Conservation (phyloP, 2,797 vertebrate species). For the Oreortyx pictus region DNA sequence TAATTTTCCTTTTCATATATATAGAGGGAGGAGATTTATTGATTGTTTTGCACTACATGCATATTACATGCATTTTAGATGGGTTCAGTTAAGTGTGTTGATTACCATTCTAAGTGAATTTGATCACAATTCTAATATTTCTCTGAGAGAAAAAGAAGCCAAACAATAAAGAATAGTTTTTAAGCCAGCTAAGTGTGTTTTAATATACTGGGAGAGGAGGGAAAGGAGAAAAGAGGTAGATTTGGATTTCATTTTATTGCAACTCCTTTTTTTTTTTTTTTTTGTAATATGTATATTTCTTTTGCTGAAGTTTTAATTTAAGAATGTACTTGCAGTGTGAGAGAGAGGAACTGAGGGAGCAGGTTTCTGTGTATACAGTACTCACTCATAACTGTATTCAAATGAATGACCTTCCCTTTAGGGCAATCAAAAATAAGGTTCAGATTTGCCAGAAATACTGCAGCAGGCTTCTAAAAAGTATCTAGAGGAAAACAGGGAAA, state of each 20-base stretch:
- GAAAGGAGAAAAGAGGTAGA: background rate
- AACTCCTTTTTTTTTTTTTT: background rate
- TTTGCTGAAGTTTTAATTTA: background rate
- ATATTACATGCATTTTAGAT: accelerated
- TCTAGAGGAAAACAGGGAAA: background rate
- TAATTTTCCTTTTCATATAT: background rate
- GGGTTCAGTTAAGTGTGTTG: background rate
- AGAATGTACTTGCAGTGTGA: background rate
- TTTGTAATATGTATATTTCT: background rate
- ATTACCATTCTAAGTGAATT: background rate
- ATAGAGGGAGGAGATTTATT: background rate
- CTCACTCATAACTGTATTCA: background rate
- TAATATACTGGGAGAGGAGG: background rate
- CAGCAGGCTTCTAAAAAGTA: background rate
- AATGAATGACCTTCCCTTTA: background rate
- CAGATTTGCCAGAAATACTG: background rate
- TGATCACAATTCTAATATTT: background rate
- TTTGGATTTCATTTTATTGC: background rate
- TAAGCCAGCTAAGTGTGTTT: background rate
- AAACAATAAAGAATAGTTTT: background rate
- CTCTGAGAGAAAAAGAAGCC: background rate
- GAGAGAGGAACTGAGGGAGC: background rate
- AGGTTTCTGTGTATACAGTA: background rate
- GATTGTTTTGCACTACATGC: background rate
- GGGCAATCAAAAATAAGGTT: background rate